Evolutionary conservation across 2,888 invertebrate species (phyloP).

Genomic region (Trichacis sp.): DNA sequence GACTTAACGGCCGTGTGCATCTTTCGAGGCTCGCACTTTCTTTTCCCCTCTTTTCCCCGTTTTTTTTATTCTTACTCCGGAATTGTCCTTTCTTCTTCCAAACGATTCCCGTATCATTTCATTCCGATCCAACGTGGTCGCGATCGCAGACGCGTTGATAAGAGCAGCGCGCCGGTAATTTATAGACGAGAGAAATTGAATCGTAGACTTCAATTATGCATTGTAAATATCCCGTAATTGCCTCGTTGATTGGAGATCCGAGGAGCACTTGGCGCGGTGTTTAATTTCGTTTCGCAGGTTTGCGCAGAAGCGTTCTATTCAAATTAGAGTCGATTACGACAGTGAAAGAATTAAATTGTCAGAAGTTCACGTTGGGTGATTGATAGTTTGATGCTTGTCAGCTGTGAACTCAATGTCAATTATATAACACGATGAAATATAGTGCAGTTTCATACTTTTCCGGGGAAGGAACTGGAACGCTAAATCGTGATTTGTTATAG

Average conservation of each 20-base stretch:
- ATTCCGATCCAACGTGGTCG: constrained; percentile 37
- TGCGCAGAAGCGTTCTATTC: too few species aligned
- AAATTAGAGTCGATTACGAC: too few species aligned
- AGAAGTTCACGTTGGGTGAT: too few species aligned
- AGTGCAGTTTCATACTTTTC: too few species aligned
- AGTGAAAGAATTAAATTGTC: too few species aligned
- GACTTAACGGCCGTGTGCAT: constrained; percentile 49
- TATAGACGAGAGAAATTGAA: not conserved
- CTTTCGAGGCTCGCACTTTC: constrained; percentile 25
- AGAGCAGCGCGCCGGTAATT: constrained; percentile 52
- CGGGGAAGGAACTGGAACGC: too few species aligned
- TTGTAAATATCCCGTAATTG: not conserved
- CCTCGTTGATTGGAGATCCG: not conserved
- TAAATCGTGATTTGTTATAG: too few species aligned
- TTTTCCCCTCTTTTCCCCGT: constrained; percentile 28
- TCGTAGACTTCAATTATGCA: not conserved
- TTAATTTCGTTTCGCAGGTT: not conserved
- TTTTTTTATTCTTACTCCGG: constrained; percentile 15
- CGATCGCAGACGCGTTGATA: constrained; percentile 58
- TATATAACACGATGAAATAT: too few species aligned
- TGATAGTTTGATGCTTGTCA: too few species aligned
- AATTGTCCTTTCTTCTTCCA: constrained; percentile 19
- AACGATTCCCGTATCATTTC: constrained; percentile 31
- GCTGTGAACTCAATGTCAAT: too few species aligned
- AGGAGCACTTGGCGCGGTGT: not conserved